Percentiles rank a stretch among this genome's conserved stretches.
phyloP scores from a whole-genome alignment of 1,140 invertebrate genomes.

The Ostrea denselamellosa region DNA sequence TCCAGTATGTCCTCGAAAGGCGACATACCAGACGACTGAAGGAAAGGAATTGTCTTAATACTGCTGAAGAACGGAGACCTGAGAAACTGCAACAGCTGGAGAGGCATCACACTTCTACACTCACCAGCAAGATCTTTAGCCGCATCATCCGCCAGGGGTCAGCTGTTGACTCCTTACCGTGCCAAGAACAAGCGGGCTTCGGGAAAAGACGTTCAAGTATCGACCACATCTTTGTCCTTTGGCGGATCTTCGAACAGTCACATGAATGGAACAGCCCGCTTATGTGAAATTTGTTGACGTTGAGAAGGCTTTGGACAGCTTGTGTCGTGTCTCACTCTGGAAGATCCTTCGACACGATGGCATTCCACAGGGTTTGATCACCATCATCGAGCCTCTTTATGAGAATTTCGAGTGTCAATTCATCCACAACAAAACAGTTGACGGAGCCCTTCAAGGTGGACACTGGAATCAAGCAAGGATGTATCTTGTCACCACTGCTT shows the following conservation, averaged over 20 bases:
- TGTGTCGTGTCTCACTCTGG: constrained; percentile 36
- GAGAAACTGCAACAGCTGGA: constrained; percentile 56
- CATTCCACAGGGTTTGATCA: constrained; percentile 44
- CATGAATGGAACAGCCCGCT: neutral
- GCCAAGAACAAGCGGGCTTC: constrained; percentile 55
- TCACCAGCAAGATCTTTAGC: constrained; percentile 58
- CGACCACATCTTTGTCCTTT: constrained; percentile 58
- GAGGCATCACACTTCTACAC: constrained; percentile 61
- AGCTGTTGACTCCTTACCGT: constrained; percentile 44
- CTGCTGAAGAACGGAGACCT: constrained; percentile 54
- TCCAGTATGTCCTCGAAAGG: neutral
- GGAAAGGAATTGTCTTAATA: constrained; percentile 43
- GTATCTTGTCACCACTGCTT: constrained; percentile 22
- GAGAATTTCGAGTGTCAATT: constrained; percentile 39
- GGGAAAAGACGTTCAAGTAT: constrained; percentile 55
- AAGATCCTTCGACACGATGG: constrained; percentile 46
- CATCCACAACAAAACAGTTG: constrained; percentile 25
- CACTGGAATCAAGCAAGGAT: constrained; percentile 45
- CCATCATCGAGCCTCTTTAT: constrained; percentile 44
- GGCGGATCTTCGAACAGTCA: constrained; percentile 65
- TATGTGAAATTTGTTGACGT: constrained; percentile 12
- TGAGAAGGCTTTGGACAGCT: constrained; percentile 37
- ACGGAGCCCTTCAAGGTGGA: constrained; percentile 10
- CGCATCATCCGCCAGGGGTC: constrained; percentile 50
- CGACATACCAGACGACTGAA: constrained; percentile 46